Conservation (phyloP, 2,113 vertebrate genomes). For the Clarias batrachus region DNA sequence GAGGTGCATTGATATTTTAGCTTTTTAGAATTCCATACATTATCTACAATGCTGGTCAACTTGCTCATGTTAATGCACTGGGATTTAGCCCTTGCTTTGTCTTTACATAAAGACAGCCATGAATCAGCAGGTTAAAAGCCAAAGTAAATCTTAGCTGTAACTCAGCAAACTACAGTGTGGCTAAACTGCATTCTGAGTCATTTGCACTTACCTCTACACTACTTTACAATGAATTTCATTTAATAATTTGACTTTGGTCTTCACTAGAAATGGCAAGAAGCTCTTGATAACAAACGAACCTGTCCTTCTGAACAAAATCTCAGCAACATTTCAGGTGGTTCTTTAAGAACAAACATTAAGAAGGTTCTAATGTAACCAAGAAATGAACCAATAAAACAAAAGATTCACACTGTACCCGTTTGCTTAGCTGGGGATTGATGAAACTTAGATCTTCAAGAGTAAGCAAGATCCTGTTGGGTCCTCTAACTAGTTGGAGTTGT, state of each 20-base stretch:
- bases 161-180: not conserved
- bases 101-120: not conserved
- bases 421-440: conserved; percentile 84
- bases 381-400: not conserved
- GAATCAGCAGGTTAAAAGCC: not conserved
- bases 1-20: not conserved
- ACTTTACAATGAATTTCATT: not conserved
- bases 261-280: not conserved
- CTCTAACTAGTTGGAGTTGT: conserved; percentile 84
- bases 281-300: not conserved
- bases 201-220: not conserved
- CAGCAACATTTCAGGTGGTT: not conserved
- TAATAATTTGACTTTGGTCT: not conserved
- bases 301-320: not conserved
- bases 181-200: not conserved
- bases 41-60: not conserved
- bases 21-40: not conserved
- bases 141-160: not conserved
- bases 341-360: not conserved
- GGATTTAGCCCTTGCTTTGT: not conserved
- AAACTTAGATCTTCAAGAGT: conserved; percentile 85
- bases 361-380: not conserved
- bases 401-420: conserved; percentile 69
- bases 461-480: conserved; percentile 83
- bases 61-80: not conserved